These are phyloP conservation scores for Cyclargus thomasi DNA, from an alignment of 1,140 invertebrate species.

Conservation along the genomic window DNA sequence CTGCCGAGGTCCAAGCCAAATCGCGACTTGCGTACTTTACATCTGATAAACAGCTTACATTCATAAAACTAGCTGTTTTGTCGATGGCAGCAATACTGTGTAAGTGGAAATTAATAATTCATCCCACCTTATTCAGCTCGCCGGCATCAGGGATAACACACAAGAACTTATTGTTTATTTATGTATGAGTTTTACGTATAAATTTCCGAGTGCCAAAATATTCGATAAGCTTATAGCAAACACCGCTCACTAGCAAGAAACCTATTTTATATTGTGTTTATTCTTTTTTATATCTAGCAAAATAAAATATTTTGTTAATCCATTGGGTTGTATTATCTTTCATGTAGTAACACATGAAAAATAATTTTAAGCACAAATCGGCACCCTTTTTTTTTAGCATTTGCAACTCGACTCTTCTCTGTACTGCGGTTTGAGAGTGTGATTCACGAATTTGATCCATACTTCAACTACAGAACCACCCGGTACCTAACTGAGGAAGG, in stretches of 20 bases:
- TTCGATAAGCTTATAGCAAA: neutral
- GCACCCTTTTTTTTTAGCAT: conserved; percentile 81
- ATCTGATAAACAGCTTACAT: conserved; percentile 94
- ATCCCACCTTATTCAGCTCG: neutral
- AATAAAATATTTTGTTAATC: no score
- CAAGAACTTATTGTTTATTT: neutral
- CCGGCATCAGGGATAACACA: neutral
- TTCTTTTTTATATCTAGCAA: conserved; percentile 90
- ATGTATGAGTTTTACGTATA: neutral
- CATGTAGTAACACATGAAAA: no score
- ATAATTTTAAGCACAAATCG: no score
- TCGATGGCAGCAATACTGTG: conserved; percentile 94
- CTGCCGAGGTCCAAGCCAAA: conserved; percentile 50
- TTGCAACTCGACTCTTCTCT: conserved; percentile 95
- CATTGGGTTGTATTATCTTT: no score
- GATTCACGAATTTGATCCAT: conserved; percentile 99
- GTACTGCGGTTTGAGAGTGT: conserved; percentile 98
- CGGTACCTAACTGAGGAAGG: conserved; percentile 95
- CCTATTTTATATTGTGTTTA: neutral
- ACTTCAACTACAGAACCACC: conserved; percentile 98
- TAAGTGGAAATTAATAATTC: conserved; percentile 78
- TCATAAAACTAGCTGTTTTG: conserved; percentile 93
- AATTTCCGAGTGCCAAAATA: conserved; percentile 1
- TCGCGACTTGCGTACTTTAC: conserved; percentile 52
- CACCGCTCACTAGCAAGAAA: neutral